phyloP scores from a whole-genome alignment of 1,140 invertebrate species.

The Eupeodes corollae region DNA sequence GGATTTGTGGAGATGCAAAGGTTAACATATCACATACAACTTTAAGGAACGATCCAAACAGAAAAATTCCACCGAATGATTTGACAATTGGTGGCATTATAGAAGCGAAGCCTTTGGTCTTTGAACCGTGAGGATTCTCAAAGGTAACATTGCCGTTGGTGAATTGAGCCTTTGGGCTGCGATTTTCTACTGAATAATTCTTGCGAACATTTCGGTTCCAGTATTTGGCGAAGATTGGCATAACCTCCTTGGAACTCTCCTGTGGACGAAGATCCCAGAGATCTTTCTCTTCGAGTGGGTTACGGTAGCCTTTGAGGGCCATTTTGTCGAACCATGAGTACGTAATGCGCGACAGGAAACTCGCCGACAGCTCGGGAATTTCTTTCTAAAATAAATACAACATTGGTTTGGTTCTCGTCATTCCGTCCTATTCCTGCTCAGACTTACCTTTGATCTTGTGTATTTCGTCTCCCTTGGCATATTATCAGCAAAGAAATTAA shows the following conservation, averaged over 20 bases:
- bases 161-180: conserved; percentile 51
- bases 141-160: conserved; percentile 62
- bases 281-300: conserved; percentile 67
- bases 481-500: conserved; percentile 74
- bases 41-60: conserved; percentile 70
- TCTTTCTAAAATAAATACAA: conserved; percentile 51
- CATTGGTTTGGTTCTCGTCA: conserved; percentile 4
- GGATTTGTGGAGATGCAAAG: conserved; percentile 76
- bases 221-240: conserved; percentile 75
- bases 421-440: not conserved
- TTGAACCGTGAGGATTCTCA: conserved; percentile 41
- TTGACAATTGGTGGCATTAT: conserved; percentile 63
- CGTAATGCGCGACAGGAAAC: conserved; percentile 78
- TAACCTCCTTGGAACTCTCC: conserved; percentile 67
- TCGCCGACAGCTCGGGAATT: conserved; percentile 75
- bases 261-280: conserved; percentile 82
- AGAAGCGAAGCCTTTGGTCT: conserved; percentile 54
- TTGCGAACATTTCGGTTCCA: conserved; percentile 55
- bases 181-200: conserved; percentile 31
- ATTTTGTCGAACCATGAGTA: conserved; percentile 88
- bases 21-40: conserved; percentile 74
- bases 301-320: conserved; percentile 64
- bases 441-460: conserved; percentile 50
- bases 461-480: conserved; percentile 58
- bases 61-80: conserved; percentile 73